Evolutionary conservation across 2,888 invertebrate species (phyloP), one percentile per base, ranked within the genome.

Genomic region (Rotaria socialis): DNA sequence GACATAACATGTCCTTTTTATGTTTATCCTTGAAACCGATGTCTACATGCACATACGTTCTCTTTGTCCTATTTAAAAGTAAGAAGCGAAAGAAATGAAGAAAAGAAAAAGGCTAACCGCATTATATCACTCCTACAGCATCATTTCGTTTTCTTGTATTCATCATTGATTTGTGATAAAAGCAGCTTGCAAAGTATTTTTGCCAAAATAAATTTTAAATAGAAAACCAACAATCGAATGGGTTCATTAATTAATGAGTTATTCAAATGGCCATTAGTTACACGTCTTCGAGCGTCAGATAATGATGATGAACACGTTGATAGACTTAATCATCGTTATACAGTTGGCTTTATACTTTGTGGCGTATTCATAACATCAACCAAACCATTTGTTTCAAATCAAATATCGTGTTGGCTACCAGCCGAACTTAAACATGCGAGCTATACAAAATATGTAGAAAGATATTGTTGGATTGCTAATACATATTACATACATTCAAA

Each of bases 381-480:
- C 47, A 47, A 10, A 24, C 14, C 43, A 47, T 80, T 80, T n/a
- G n/a, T 80, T 22, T 2, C 24, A 11, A 80, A 47, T 80, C 47
- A 47, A n/a, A 47, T 80, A 5, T 47, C 80, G 19, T 80, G 80
- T 80, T 80, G 80, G 80, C 5, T 80, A 80, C 80, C 80, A 14
- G 10, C 80, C 1, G 47, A 80, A 47, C 47, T 80, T n/a, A 22
- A n/a, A n/a, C 80, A n/a, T n/a, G 0, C 11, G 11, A 47, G 80
- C n/a, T 80, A 80, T n/a, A 10, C 19, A n/a, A 47, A 43, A 43
- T 80, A 80, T 80, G 47, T 47, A 6, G 80, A 80, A 80, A 7
- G n/a, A n/a, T 85, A 85, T 85, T 86, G 86, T 67, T 86, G 86
- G 86, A 75, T 86, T 22, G 56, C 75, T 24, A 86, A 85, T 41